Conservation (phyloP, 2,888 invertebrate genomes). For the Drosophila prolongata region DNA sequence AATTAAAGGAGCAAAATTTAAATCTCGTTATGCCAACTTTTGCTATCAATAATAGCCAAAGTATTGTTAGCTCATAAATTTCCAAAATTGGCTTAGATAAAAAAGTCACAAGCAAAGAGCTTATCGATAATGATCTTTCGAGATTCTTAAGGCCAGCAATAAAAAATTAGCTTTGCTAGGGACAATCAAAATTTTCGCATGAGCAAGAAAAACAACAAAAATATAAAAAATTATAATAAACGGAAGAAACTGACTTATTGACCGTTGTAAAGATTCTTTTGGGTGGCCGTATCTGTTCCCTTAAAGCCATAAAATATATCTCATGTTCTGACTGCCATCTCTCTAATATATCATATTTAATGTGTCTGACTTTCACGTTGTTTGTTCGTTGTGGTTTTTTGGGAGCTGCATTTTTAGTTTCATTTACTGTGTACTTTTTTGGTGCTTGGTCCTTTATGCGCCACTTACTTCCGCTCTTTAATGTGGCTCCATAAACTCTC, state of each 20-base stretch:
- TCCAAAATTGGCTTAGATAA: slow-evolving; percentile 1
- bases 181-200: slow-evolving; percentile 17
- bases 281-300: slow-evolving; percentile 37
- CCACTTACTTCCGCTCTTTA: slow-evolving; percentile 74
- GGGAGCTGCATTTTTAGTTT: slow-evolving; percentile 57
- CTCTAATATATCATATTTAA: slow-evolving; percentile 75
- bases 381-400: slow-evolving; percentile 39
- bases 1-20: not conserved
- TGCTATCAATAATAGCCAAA: slow-evolving; percentile 1
- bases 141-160: not conserved
- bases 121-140: slow-evolving; percentile 20
- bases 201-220: slow-evolving; percentile 11
- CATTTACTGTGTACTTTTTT: slow-evolving; percentile 21
- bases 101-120: not conserved
- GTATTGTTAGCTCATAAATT: slow-evolving; percentile 15
- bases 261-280: slow-evolving; percentile 23
- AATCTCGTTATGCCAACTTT: slow-evolving; percentile 10
- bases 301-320: slow-evolving; percentile 65
- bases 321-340: slow-evolving; percentile 61
- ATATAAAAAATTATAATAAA: slow-evolving; percentile 34
- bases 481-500: slow-evolving; percentile 71
- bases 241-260: slow-evolving; percentile 26
- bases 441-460: slow-evolving; percentile 51
- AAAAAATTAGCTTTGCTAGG: slow-evolving; percentile 1
- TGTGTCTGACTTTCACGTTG: slow-evolving; percentile 68